Percentiles rank a stretch among this genome's conserved stretches.
Conservation (phyloP, 2,888 invertebrate species). For the Parochlus steinenii region DNA sequence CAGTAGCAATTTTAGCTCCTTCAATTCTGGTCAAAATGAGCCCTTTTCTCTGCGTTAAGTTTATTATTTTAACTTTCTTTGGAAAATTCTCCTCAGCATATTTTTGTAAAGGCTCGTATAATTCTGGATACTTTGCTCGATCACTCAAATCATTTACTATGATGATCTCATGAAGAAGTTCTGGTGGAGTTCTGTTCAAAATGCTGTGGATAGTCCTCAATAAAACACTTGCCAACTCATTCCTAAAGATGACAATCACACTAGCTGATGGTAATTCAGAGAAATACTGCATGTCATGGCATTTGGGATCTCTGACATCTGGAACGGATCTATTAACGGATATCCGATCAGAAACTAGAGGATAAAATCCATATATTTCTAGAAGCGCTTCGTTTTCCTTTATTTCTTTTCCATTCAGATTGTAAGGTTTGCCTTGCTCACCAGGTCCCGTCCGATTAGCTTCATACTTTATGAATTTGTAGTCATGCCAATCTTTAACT, state of each 20-base stretch:
- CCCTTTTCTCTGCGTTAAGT: slow-evolving; percentile 68
- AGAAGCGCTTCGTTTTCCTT: no score
- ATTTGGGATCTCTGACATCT: background rate
- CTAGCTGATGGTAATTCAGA: background rate
- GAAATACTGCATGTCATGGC: background rate
- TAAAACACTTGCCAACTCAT: slow-evolving; percentile 2
- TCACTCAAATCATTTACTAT: slow-evolving; percentile 35
- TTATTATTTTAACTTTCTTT: slow-evolving; percentile 48
- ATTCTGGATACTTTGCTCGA: slow-evolving; percentile 28
- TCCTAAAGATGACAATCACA: slow-evolving; percentile 1
- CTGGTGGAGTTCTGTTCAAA: slow-evolving; percentile 2
- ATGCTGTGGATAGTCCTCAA: background rate
- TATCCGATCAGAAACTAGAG: background rate
- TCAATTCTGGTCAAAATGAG: slow-evolving; percentile 75
- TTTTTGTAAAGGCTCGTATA: slow-evolving; percentile 29
- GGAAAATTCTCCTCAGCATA: slow-evolving; percentile 22
- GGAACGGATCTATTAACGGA: slow-evolving; percentile 2
- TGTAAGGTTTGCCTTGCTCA: no score
- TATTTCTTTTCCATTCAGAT: no score
- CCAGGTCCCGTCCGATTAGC: no score
- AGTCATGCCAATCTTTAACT: no score
- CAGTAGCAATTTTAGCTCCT: slow-evolving; percentile 68
- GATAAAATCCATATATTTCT: background rate
- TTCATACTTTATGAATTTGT: no score
- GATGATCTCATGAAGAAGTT: slow-evolving; percentile 24